These are phyloP conservation scores for Himalopsyche anomala DNA, from an alignment of 2,888 invertebrate genomes.

Conservation along the genomic window DNA sequence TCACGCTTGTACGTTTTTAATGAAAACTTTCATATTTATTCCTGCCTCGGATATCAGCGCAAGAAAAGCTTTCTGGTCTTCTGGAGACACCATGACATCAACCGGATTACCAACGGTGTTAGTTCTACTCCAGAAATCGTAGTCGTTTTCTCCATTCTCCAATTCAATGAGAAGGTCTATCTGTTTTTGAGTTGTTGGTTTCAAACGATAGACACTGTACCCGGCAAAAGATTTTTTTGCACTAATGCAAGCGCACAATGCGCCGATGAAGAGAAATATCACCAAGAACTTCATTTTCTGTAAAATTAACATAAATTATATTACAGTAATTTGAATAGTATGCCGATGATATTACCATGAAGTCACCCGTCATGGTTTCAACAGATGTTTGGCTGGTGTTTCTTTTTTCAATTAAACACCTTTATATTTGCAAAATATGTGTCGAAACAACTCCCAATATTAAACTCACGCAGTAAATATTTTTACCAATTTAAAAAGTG, in stretches of 20 bases:
- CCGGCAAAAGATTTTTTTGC: neutral
- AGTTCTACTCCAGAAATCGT: constrained; percentile 75
- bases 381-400: too few relatives aligned
- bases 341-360: too few relatives aligned
- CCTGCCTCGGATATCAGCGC: constrained; percentile 70
- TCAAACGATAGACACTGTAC: neutral
- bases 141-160: constrained; percentile 65
- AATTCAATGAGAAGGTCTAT: neutral
- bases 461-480: too few relatives aligned
- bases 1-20: constrained; percentile 77
- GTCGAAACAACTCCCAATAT: too few relatives aligned
- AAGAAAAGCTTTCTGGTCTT: constrained; percentile 71
- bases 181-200: neutral
- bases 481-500: too few relatives aligned
- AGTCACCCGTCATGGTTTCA: too few relatives aligned
- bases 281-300: too few relatives aligned
- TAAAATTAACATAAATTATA: too few relatives aligned
- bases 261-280: too few relatives aligned
- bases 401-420: too few relatives aligned
- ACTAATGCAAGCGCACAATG: neutral
- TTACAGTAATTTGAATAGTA: too few relatives aligned
- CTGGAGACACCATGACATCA: constrained; percentile 75
- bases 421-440: too few relatives aligned
- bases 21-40: constrained; percentile 71
- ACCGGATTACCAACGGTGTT: constrained; percentile 72